Percentiles rank a stretch among this genome's conserved stretches.
phyloP scores from a whole-genome alignment of 2,888 invertebrate genomes.

The Spisula subtruncata region DNA sequence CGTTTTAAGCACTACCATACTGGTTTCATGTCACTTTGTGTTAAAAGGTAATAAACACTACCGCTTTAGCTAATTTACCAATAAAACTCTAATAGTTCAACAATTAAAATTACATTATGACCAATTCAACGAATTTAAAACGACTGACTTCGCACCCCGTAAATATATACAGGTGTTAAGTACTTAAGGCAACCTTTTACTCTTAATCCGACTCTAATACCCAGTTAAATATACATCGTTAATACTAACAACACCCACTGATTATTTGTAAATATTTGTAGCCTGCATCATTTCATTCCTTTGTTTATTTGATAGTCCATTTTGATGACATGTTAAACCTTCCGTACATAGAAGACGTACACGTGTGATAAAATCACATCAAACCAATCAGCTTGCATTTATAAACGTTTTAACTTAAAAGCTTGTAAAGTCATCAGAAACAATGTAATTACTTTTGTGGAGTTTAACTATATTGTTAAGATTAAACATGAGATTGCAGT shows the following conservation, averaged over 20 bases:
- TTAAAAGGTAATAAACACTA: no score
- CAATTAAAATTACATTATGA: no score
- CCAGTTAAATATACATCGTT: neutral
- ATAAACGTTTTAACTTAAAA: slow-evolving; percentile 1
- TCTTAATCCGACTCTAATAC: neutral
- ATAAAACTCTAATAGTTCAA: no score
- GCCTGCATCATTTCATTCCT: neutral
- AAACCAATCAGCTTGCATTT: neutral
- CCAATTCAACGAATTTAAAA: no score
- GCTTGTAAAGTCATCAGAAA: neutral
- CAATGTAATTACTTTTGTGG: slow-evolving; percentile 13
- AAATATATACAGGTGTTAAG: neutral
- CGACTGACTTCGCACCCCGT: neutral
- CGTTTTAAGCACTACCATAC: no score
- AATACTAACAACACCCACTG: no score
- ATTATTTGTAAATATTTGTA: no score
- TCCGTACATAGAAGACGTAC: neutral
- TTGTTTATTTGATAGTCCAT: neutral
- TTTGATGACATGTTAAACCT: neutral
- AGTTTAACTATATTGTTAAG: neutral
- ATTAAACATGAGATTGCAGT: neutral
- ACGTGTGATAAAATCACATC: neutral
- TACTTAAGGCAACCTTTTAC: neutral
- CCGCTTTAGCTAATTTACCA: no score
- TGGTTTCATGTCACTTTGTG: no score